Conservation (phyloP, 2,113 vertebrate genomes). For the Paracanthobrama guichenoti region DNA sequence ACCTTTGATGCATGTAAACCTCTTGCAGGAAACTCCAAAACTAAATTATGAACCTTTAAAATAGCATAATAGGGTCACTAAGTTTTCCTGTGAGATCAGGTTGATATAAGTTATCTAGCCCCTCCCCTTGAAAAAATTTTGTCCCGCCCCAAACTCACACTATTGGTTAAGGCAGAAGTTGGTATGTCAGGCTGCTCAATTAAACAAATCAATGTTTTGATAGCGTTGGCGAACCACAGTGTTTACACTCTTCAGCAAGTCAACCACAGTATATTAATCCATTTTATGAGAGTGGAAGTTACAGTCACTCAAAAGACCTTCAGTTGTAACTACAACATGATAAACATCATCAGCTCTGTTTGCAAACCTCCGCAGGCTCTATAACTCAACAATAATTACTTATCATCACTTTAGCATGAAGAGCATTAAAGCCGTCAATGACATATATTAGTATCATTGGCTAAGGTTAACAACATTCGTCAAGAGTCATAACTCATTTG, state of each 20-base stretch:
- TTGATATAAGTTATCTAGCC: neutral
- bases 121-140: neutral
- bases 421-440: constrained; percentile 33
- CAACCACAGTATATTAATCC: neutral
- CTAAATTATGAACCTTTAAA: too few relatives aligned
- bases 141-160: neutral
- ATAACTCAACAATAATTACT: constrained; percentile 20
- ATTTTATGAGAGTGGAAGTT: neutral
- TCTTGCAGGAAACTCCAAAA: too few relatives aligned
- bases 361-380: neutral
- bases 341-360: constrained; percentile 22
- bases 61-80: too few relatives aligned
- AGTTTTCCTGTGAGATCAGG: neutral
- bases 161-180: neutral
- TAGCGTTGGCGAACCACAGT: neutral
- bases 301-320: neutral
- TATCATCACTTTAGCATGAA: constrained; percentile 37
- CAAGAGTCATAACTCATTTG: constrained; percentile 44
- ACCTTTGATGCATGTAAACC: too few relatives aligned
- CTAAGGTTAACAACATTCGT: constrained; percentile 66
- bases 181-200: neutral
- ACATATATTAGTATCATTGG: constrained; percentile 37
- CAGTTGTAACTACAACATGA: neutral
- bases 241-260: neutral
- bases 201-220: neutral